Base-by-base conservation (phyloP, 30 jellyfish, hydroid and myxozoan species). In the Pseudorhiza aurosa region DNA sequence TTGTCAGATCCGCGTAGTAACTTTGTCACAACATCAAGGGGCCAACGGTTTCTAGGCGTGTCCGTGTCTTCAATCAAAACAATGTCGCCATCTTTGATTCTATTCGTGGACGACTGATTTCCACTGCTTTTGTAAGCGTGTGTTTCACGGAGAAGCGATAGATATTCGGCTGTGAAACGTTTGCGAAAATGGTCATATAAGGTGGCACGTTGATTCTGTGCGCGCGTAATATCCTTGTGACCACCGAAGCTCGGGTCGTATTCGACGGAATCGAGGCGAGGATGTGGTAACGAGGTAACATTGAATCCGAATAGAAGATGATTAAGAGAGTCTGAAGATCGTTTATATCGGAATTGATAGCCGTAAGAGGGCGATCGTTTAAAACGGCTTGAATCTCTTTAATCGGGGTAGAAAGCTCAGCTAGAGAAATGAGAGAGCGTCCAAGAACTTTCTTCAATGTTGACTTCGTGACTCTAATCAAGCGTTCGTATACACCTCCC, bases 281-380 rank as follows among this genome's bases (percentile, higher is more conserved):
- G n/a, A 39, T 68, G 33, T 26, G 83, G 83, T 39, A 68, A 31
- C 31, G 53, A 46, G 21, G 74, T 68, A 17, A 68, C 44, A 42
- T 39, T 46, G 68, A 40, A 46, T 7, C 83, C 68, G 68, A 68
- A 68, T 10, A 68, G 70, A 4, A 68, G 75, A 4, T 39, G 83
- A 68, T 31, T 68, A 2, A 73, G 83, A 68, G 70, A 15, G 83
- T 74, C 68, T 39, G 83, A 26, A 68, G 73, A 43, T 68, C 83
- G 22, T 68, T 32, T 2, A 29, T 39, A 46, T 68, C 83, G 19
- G 65, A 68, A 15, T 40, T 68, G 28, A 68, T 51, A 19, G 5
- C 5, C 43, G 72, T 3, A 19, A 42, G 85, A 12, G 73, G 85
- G 39, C 73, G 85, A 47, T 71, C 60, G 70, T 44, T 71, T 2